Evolutionary conservation across 2,113 vertebrate genomes (phyloP).

Genomic region (Rhea pennata): DNA sequence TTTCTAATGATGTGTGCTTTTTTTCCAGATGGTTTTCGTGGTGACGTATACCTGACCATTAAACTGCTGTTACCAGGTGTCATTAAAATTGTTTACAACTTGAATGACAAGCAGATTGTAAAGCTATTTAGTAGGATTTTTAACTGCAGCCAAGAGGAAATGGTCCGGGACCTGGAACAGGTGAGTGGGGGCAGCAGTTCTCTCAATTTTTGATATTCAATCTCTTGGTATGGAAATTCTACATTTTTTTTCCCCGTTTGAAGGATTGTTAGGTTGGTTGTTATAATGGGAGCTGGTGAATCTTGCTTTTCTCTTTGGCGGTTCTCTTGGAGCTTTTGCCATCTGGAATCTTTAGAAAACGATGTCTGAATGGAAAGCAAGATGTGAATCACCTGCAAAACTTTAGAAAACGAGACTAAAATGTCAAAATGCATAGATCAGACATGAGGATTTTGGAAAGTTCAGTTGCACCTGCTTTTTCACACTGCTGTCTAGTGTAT

Average conservation of each 20-base stretch:
- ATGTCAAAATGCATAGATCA: not conserved
- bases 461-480: not conserved
- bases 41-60: constrained; percentile 93
- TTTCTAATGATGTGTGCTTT: not conserved
- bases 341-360: not conserved
- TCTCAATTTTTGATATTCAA: not conserved
- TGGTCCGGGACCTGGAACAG: constrained; percentile 95
- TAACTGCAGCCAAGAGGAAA: constrained; percentile 91
- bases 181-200: constrained; percentile 73
- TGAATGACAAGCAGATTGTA: constrained; percentile 98
- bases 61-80: constrained; percentile 95
- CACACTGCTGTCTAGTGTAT: not conserved
- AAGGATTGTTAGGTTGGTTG: not conserved
- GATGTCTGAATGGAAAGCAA: not conserved
- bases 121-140: constrained; percentile 97
- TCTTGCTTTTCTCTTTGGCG: not conserved
- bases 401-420: not conserved
- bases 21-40: constrained; percentile 90
- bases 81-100: constrained; percentile 96
- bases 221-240: not conserved
- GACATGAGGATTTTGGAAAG: not conserved
- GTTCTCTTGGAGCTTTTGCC: not conserved
- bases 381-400: not conserved
- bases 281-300: not conserved
- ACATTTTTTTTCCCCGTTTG: not conserved